Evolutionary conservation across 92 coral and sea anemone species (phyloP).

Genomic region (Epizoanthus fatuus): DNA sequence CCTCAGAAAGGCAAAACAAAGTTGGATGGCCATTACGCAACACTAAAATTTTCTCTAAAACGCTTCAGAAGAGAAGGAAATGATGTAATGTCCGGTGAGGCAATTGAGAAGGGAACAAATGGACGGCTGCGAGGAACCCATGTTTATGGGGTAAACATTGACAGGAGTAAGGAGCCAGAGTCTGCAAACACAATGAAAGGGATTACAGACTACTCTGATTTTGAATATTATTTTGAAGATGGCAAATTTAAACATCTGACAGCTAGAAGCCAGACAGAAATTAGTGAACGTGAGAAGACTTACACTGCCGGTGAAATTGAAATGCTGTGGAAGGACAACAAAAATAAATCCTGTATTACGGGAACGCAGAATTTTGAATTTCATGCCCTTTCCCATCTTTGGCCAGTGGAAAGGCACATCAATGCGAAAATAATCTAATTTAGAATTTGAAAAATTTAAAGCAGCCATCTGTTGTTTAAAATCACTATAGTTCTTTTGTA

Average conservation of each 20-base stretch:
- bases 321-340: slow-evolving; percentile 4
- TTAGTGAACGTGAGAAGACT: background rate
- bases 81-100: slow-evolving; percentile 50
- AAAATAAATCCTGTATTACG: no score
- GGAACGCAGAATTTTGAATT: no score
- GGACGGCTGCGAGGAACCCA: slow-evolving; percentile 70
- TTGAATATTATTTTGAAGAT: slow-evolving; percentile 35
- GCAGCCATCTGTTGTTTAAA: no score
- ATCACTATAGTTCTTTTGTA: no score
- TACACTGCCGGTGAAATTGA: slow-evolving; percentile 24
- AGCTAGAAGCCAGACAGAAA: slow-evolving; percentile 4
- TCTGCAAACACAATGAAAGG: slow-evolving; percentile 64
- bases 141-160: slow-evolving; percentile 54
- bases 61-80: slow-evolving; percentile 47
- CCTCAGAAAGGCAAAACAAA: slow-evolving; percentile 78
- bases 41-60: slow-evolving; percentile 58
- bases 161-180: slow-evolving; percentile 59
- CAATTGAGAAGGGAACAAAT: slow-evolving; percentile 52
- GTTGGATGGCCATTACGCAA: slow-evolving; percentile 67
- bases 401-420: no score
- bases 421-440: no score
- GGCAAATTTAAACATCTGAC: background rate
- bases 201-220: slow-evolving; percentile 44
- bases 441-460: no score
- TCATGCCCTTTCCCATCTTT: no score